Conservation (phyloP, 2,888 invertebrate genomes). For the Cryptosula pallasiana region DNA sequence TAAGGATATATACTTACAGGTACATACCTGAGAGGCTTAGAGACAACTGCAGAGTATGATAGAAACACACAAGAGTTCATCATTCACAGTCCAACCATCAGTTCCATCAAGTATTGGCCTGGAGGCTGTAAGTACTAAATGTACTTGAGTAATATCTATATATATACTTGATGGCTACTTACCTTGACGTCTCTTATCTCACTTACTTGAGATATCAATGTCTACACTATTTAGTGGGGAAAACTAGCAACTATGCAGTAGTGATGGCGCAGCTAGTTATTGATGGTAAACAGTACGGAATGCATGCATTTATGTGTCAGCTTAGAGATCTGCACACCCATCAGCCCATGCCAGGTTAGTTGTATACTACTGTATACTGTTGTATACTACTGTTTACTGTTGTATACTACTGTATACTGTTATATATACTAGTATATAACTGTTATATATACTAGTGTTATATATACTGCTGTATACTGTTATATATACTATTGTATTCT, state of each 20-base stretch:
- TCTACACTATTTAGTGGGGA: conserved; percentile 87
- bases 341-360: conserved; percentile 69
- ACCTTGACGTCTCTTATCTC: no score
- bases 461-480: no score
- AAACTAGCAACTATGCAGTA: conserved; percentile 84
- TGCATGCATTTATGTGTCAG: conserved; percentile 89
- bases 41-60: conserved; percentile 90
- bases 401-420: no score
- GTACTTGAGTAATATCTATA: no score
- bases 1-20: no score
- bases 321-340: conserved; percentile 82
- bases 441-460: no score
- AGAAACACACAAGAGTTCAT: conserved; percentile 75
- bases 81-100: conserved; percentile 77
- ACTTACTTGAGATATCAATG: no score
- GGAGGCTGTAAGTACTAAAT: conserved; percentile 83
- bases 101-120: conserved; percentile 95
- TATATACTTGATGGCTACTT: no score
- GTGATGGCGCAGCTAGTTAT: conserved; percentile 87
- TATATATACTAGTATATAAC: no score
- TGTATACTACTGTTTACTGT: no score
- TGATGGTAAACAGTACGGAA: conserved; percentile 75
- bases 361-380: no score
- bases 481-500: no score
- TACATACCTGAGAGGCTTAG: conserved; percentile 84